A percentile compares a stretch with the other conserved stretches of the same genome.
These are phyloP conservation scores for Ectemnius cavifrons DNA, from an alignment of 2,888 invertebrate genomes.

Conservation along the genomic window DNA sequence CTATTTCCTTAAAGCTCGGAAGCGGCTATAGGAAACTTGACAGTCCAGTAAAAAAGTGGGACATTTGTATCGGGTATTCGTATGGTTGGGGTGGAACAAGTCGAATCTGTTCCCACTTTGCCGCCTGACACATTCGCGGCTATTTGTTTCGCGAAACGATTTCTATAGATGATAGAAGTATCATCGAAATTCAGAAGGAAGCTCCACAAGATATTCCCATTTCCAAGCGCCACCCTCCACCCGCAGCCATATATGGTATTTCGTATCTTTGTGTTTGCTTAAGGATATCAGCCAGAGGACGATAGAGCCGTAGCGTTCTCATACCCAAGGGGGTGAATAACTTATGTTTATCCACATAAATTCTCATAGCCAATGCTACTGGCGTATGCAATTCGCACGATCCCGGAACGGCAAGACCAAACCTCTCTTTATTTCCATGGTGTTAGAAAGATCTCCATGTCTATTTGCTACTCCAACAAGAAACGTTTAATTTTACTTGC, in stretches of 20 bases:
- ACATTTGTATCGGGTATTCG: slow-evolving; percentile 18
- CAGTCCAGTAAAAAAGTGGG: neutral
- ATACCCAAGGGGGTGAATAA: slow-evolving; percentile 69
- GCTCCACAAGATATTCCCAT: slow-evolving; percentile 69
- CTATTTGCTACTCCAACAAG: too few species aligned
- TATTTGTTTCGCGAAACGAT: slow-evolving; percentile 61
- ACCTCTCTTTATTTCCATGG: neutral
- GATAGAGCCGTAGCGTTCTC: slow-evolving; percentile 47
- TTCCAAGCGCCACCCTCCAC: slow-evolving; percentile 57
- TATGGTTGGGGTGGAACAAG: slow-evolving; percentile 17
- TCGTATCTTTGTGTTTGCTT: slow-evolving; percentile 70
- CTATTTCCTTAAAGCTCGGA: too few species aligned
- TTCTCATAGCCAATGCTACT: slow-evolving; percentile 40
- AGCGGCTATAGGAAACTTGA: too few species aligned
- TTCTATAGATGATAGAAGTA: slow-evolving; percentile 59
- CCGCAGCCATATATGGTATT: slow-evolving; percentile 67
- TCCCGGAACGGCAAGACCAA: neutral
- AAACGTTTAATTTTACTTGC: too few species aligned
- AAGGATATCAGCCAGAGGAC: slow-evolving; percentile 62
- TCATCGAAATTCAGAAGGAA: slow-evolving; percentile 70
- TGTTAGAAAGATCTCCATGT: neutral
- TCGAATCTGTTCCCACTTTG: slow-evolving; percentile 47
- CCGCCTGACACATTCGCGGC: slow-evolving; percentile 47
- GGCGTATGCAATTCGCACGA: slow-evolving; percentile 13
- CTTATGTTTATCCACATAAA: slow-evolving; percentile 69